Evolutionary conservation across 1,140 invertebrate species (phyloP).

Genomic region (Pseudomyrmex pallidus): DNA sequence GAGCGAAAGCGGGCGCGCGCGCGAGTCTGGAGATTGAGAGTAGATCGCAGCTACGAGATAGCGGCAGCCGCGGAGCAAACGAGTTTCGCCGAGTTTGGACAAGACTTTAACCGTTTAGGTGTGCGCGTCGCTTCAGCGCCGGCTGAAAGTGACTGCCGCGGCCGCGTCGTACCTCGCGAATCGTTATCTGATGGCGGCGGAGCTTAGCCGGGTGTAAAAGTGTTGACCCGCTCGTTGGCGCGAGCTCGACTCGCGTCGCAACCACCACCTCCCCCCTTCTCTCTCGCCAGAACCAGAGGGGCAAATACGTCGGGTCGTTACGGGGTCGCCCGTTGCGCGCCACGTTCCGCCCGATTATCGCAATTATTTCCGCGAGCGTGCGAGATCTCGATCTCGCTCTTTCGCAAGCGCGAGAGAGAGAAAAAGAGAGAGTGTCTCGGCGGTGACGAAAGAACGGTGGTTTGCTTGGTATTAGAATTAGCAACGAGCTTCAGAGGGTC

Average conservation of each 20-base stretch:
- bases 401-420: not conserved
- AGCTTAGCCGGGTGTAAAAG: conserved; percentile 61
- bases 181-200: conserved; percentile 68
- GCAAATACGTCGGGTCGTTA: conserved; percentile 66
- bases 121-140: conserved; percentile 24
- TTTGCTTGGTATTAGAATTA: not conserved
- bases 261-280: not conserved
- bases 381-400: conserved; percentile 37
- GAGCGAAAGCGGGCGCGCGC: conserved; percentile 35
- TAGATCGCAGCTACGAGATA: conserved; percentile 69
- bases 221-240: conserved; percentile 62
- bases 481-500: not conserved
- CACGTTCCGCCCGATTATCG: conserved; percentile 54
- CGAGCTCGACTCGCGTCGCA: not conserved
- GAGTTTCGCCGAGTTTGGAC: conserved; percentile 73
- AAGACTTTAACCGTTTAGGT: conserved; percentile 73
- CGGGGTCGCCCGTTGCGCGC: conserved; percentile 24
- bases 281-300: not conserved
- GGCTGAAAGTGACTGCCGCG: conserved; percentile 66
- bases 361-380: conserved; percentile 55
- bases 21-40: conserved; percentile 55
- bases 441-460: not conserved
- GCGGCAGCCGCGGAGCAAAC: conserved; percentile 69
- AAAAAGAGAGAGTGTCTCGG: not conserved
- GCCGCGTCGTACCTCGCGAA: conserved; percentile 33